Evolutionary conservation across 2,797 vertebrate species (phyloP).

Genomic region (Spinus pinus): DNA sequence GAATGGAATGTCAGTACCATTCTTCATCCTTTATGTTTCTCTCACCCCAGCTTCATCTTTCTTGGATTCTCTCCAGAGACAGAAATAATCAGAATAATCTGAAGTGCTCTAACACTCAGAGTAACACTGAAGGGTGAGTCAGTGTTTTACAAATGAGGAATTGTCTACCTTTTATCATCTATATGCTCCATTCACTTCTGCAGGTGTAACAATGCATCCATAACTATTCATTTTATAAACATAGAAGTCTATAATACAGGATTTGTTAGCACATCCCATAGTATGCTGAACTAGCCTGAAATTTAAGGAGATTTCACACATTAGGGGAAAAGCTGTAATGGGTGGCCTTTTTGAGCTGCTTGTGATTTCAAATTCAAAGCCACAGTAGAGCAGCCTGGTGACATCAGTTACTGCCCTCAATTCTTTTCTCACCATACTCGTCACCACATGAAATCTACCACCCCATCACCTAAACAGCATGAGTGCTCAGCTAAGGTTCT

Average conservation of each 20-base stretch:
- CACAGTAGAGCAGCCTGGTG: neutral
- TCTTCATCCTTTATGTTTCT: neutral
- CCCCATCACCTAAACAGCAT: neutral
- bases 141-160: neutral
- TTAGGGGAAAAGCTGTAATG: neutral
- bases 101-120: neutral
- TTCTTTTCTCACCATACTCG: neutral
- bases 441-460: neutral
- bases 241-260: neutral
- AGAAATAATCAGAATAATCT: neutral
- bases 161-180: accelerated
- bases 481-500: neutral
- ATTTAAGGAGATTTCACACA: neutral
- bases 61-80: neutral
- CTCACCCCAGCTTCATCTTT: neutral
- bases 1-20: neutral
- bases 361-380: neutral
- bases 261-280: neutral
- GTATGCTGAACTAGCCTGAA: neutral
- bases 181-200: neutral
- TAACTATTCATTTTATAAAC: neutral
- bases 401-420: neutral
- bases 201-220: neutral
- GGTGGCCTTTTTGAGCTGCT: neutral
- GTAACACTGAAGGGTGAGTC: neutral